Base-by-base conservation (phyloP, 2,888 invertebrate genomes). In the Amblyjoppa proteus region DNA sequence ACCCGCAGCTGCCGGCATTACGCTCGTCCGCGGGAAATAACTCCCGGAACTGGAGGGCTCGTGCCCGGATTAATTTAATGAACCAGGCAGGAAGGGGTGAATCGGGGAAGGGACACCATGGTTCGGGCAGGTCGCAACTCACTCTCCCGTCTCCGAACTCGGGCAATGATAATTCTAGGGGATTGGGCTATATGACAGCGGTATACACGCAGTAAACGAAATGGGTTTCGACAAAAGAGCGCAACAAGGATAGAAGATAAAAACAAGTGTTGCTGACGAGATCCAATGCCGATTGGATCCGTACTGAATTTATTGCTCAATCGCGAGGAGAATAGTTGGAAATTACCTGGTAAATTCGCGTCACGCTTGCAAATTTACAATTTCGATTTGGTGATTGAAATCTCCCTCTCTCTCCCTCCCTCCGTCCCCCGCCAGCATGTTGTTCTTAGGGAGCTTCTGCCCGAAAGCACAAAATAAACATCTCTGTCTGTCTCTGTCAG, bases 61-160 rank as follows among this genome's bases (percentile, higher is more conserved):
- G 86, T 88, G 87, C 88, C 34, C 86, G 88, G 89, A 90, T 91
- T 91, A 92, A 92, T 92, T 91, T 90, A 91, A 92, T 92, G 91
- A 92, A 92, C 89, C 89, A 84, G 89, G 86, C 88, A 88, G 89
- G 28, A 58, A 28, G 25, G 58, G 28, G 25, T 58, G 28, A 13
- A 45, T 45, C 13, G 45, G 45, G 45, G 13, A 13, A 20, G 58
- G 28, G 25, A 25, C 28, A 28, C 11, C 28, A 56, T 64, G 56
- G 16, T 74, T 64, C 64, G 70, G 66, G 45, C 51, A 58, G 61
- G 31, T 49, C 69, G 77, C 28, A 77, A 73, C 53, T 66, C 64
- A 53, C 61, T 64, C 51, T 61, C 51, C n/a, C 78, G 16, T 68
- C 74, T 78, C 45, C 49, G 70, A 56, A 56, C 49, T 16, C 71